phyloP scores from a whole-genome alignment of 1,140 invertebrate genomes.

The Diplogasteroides magnus region DNA sequence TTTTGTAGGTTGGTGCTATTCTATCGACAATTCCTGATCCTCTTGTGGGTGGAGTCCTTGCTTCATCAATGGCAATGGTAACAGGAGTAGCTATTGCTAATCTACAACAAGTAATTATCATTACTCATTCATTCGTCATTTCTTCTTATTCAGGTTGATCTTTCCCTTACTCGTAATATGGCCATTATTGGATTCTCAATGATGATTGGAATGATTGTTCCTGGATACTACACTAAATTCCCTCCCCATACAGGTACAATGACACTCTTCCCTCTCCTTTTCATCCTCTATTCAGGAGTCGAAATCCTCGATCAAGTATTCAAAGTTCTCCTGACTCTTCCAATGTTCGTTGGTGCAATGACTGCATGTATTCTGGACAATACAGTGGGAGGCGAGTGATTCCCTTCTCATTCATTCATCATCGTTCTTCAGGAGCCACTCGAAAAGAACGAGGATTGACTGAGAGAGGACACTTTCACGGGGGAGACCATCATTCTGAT shows the following conservation, averaged over 20 bases:
- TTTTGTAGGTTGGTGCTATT: constrained; percentile 50
- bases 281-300: no score
- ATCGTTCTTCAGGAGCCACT: constrained; percentile 43
- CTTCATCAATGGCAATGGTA: constrained; percentile 57
- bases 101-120: constrained; percentile 18
- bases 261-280: no score
- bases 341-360: constrained; percentile 56
- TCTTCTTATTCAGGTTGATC: constrained; percentile 53
- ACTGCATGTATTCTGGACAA: constrained; percentile 58
- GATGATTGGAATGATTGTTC: constrained; percentile 57
- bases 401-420: constrained; percentile 6
- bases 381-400: constrained; percentile 53
- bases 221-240: constrained; percentile 40
- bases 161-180: constrained; percentile 56
- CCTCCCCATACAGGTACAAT: constrained; percentile 20
- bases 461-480: constrained; percentile 41
- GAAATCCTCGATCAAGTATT: constrained; percentile 33
- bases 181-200: constrained; percentile 57
- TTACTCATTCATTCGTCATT: constrained; percentile 30
- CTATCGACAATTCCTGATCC: constrained; percentile 54
- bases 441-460: constrained; percentile 45
- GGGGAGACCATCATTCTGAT: constrained; percentile 34
- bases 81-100: constrained; percentile 55
- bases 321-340: constrained; percentile 43
- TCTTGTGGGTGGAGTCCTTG: constrained; percentile 50